Conservation (phyloP, 2,888 invertebrate species). For the Tromatobia lineatoria region DNA sequence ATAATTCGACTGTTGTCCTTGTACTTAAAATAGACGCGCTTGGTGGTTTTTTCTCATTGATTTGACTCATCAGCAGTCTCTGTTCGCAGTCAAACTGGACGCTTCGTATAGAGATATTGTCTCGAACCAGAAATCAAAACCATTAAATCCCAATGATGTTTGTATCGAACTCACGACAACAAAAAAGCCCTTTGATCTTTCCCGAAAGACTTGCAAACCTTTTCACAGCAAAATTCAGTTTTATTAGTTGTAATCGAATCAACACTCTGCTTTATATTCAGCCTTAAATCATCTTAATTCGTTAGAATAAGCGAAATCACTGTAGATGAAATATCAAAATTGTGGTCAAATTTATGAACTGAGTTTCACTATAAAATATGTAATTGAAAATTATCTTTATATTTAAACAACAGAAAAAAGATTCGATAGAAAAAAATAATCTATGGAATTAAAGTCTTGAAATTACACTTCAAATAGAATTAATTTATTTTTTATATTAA, state of each 20-base stretch:
- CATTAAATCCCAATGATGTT: slow-evolving; percentile 57
- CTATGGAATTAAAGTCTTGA: too few species aligned
- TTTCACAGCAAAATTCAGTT: not conserved
- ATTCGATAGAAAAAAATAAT: too few species aligned
- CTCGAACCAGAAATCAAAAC: slow-evolving; percentile 50
- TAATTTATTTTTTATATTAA: too few species aligned
- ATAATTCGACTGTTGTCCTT: not conserved
- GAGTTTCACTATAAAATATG: not conserved
- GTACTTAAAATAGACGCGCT: not conserved
- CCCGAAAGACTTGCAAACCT: not conserved
- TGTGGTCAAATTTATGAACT: not conserved
- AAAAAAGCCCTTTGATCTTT: not conserved
- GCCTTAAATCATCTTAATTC: not conserved
- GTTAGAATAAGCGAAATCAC: not conserved
- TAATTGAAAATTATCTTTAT: not conserved
- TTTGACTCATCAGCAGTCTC: slow-evolving; percentile 5
- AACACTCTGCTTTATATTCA: not conserved
- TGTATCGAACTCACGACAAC: not conserved
- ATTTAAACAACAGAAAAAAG: too few species aligned
- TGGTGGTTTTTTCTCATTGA: not conserved
- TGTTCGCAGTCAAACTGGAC: slow-evolving; percentile 56
- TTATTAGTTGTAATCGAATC: not conserved
- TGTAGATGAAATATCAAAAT: not conserved
- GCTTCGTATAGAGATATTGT: slow-evolving; percentile 56
- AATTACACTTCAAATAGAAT: too few species aligned